Conservation (phyloP, 2,113 vertebrate genomes). For the Noctilio leporinus region DNA sequence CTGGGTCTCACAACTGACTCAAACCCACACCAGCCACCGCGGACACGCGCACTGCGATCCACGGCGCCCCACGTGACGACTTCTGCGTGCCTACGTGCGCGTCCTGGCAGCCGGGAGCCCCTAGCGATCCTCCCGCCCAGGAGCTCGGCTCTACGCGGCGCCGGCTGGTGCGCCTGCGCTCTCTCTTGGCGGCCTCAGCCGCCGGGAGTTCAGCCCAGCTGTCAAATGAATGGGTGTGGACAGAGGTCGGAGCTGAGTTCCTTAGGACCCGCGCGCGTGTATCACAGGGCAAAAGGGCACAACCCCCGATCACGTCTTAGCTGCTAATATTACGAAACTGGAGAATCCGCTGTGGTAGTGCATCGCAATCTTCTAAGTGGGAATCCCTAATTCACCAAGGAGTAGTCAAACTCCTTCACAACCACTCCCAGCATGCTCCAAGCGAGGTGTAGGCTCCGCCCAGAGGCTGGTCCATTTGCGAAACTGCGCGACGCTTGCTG, state of each 20-base stretch:
- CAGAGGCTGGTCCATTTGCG: accelerated
- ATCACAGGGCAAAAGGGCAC: neutral
- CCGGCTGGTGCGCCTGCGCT: neutral
- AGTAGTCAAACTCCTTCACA: neutral
- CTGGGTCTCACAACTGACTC: slow-evolving; percentile 61
- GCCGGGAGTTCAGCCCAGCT: neutral
- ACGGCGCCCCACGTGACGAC: slow-evolving; percentile 58
- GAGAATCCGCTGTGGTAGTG: no score
- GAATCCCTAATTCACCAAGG: neutral
- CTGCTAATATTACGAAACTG: neutral
- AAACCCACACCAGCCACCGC: slow-evolving; percentile 52
- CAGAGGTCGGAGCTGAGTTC: neutral
- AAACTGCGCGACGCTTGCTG: neutral
- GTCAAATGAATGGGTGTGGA: neutral
- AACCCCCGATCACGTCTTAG: neutral
- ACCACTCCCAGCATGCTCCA: slow-evolving; percentile 1
- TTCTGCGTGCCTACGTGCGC: slow-evolving; percentile 45
- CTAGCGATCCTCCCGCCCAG: neutral
- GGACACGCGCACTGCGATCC: slow-evolving; percentile 70
- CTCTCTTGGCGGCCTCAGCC: no score
- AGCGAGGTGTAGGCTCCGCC: neutral
- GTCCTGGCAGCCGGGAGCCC: neutral
- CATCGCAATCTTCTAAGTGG: neutral
- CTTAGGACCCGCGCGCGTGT: neutral
- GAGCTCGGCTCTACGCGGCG: neutral